Base-by-base conservation (phyloP, 2,797 vertebrate species). In the Acrocephalus scirpaceus region DNA sequence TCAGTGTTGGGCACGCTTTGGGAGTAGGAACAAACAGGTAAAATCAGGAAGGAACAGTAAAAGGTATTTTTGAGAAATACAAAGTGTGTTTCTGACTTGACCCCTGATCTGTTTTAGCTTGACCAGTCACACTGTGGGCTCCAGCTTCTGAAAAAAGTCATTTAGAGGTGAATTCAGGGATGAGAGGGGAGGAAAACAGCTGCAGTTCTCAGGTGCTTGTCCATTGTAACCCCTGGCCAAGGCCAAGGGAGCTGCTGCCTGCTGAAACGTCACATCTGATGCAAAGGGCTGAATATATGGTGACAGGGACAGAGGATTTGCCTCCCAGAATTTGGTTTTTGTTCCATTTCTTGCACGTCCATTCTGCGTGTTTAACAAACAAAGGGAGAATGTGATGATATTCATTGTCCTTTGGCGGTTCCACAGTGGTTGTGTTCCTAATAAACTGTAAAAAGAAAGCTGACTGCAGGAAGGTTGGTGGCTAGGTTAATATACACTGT, bases 361-460 rank as follows among this genome's bases (percentile, higher is more conserved):
- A 26, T 74, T 42, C 29, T 21, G 25, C 3, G 5, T 73, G 42
- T 61, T 60, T 36, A 75, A 36, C 34, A 66, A 93, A 66, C 36
- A 64, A 38, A 82, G 27, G 51, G 47, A 79, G 50, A 86, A 22
- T 0, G 3, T 25, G n/a, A 3, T 50, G 58, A 2, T 67, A 30
- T 42, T 85, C 90, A 65, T 69, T 7, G 6, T 75, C 17, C 10
- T 83, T 62, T 69, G 88, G 66, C 8, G 32, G 26, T 90, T 79
- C 73, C 40, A 30, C 0, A 0, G 77, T 75, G 62, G 51, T 27
- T 78, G 58, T 86, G 54, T 83, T 94, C 60, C 61, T 91, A 93
- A 94, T 83, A 93, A 96, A 80, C 67, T 92, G 62, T 73, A 65
- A 84, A 86, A 91, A 54, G 65, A 54, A 76, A 93, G 67, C 81